Percentiles rank a stretch among this genome's conserved stretches.
Conservation (phyloP, 1,140 invertebrate species). For the Trissolcus basalis region DNA sequence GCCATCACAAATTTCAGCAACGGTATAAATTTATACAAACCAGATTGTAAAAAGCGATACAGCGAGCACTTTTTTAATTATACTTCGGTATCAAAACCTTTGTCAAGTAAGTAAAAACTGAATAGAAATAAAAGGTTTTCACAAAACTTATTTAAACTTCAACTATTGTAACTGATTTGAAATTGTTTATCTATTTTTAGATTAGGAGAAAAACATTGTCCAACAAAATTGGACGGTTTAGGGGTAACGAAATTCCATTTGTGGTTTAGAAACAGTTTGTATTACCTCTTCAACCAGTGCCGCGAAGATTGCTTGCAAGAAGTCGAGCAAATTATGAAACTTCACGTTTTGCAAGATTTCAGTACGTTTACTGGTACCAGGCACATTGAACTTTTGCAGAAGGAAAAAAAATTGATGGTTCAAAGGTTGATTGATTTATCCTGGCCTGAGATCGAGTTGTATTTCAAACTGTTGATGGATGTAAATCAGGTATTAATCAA, state of each 20-base stretch:
- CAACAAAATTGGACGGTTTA: conserved; percentile 1
- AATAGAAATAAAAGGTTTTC: no score
- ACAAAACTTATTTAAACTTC: no score
- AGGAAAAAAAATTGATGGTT: neutral
- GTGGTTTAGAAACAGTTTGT: conserved; percentile 11
- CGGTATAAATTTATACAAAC: neutral
- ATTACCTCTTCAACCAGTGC: conserved; percentile 8
- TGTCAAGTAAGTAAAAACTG: conserved; percentile 8
- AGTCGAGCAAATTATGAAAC: conserved; percentile 3
- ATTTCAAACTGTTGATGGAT: conserved; percentile 25
- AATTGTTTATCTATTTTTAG: neutral
- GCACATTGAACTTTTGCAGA: conserved; percentile 6
- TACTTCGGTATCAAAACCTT: conserved; percentile 16
- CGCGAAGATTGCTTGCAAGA: conserved; percentile 19
- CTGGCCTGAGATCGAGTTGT: conserved; percentile 21
- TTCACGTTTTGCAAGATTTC: conserved; percentile 10
- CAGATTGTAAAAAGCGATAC: neutral
- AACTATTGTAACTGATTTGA: no score
- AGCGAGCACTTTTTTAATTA: conserved; percentile 4
- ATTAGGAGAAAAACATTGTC: conserved; percentile 14
- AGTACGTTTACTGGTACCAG: neutral
- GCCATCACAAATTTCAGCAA: neutral
- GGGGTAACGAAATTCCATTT: conserved; percentile 2
- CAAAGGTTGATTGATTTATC: conserved; percentile 9
- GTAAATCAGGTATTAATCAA: conserved; percentile 22